phyloP scores from a whole-genome alignment of 1,140 invertebrate genomes.

The Danaus melanippus region DNA sequence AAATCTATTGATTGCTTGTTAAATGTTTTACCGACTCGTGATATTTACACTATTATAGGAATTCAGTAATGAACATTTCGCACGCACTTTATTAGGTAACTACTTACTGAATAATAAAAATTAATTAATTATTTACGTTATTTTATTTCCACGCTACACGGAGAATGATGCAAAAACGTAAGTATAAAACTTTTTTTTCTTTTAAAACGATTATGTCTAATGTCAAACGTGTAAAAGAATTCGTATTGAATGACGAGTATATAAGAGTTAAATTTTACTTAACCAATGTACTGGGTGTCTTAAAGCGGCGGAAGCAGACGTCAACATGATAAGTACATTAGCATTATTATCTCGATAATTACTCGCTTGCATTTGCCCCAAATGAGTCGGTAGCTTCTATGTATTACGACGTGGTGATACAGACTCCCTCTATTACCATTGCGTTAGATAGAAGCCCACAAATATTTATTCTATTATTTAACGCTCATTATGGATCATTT shows the following conservation, averaged over 20 bases:
- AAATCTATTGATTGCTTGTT: no score
- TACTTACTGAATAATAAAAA: conserved; percentile 35
- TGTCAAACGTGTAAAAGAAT: no score
- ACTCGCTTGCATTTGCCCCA: conserved; percentile 67
- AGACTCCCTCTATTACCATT: conserved; percentile 11
- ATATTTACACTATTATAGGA: conserved; percentile 18
- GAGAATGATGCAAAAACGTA: conserved; percentile 22
- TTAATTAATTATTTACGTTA: conserved; percentile 2
- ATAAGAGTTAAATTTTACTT: conserved; percentile 7
- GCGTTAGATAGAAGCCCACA: conserved; percentile 23
- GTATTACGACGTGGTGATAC: conserved; percentile 22
- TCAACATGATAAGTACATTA: conserved; percentile 71
- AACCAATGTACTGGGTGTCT: conserved; percentile 38
- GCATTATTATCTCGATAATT: conserved; percentile 71
- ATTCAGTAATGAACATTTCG: conserved; percentile 27
- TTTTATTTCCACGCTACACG: conserved; percentile 41
- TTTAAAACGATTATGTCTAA: no score
- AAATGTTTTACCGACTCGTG: conserved; percentile 9
- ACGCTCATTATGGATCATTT: conserved; percentile 29
- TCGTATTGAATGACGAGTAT: no score
- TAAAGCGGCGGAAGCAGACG: conserved; percentile 57
- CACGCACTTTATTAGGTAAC: conserved; percentile 37
- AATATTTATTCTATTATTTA: conserved; percentile 61
- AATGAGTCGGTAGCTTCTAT: conserved; percentile 56
- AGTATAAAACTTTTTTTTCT: conserved; percentile 22